phyloP scores from a whole-genome alignment of 2,888 invertebrate species.

The Melanostoma scalare region DNA sequence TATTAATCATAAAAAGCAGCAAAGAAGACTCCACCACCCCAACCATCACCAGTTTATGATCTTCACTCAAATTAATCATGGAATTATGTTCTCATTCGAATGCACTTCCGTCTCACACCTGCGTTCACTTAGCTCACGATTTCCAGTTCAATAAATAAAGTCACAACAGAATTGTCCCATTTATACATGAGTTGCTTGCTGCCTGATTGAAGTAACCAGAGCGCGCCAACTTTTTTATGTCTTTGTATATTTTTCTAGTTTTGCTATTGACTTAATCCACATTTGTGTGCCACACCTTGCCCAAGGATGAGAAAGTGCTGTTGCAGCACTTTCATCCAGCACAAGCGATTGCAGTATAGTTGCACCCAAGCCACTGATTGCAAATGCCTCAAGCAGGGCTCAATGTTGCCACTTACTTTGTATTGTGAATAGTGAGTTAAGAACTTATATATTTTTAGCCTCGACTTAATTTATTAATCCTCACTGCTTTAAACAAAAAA shows the following conservation, averaged over 20 bases:
- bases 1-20: conserved; percentile 59
- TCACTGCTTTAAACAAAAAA: too few species aligned
- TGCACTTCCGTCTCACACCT: conserved; percentile 70
- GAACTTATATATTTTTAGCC: too few species aligned
- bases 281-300: conserved; percentile 70
- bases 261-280: conserved; percentile 69
- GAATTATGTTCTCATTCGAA: conserved; percentile 50
- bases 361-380: conserved; percentile 47
- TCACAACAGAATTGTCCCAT: conserved; percentile 68
- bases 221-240: conserved; percentile 26
- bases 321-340: conserved; percentile 65
- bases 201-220: neutral
- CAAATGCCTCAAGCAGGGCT: conserved; percentile 35
- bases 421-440: too few species aligned
- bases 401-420: conserved; percentile 19
- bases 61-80: conserved; percentile 62
- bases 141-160: conserved; percentile 71
- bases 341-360: conserved; percentile 24
- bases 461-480: too few species aligned
- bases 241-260: conserved; percentile 4
- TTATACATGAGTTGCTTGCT: conserved; percentile 17
- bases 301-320: conserved; percentile 71
- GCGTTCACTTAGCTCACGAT: conserved; percentile 67
- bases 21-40: conserved; percentile 33
- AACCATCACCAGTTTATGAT: conserved; percentile 39